These are phyloP conservation scores for Sebastes taczanowskii DNA, from an alignment of 2,797 vertebrate species.

Conservation along the genomic window DNA sequence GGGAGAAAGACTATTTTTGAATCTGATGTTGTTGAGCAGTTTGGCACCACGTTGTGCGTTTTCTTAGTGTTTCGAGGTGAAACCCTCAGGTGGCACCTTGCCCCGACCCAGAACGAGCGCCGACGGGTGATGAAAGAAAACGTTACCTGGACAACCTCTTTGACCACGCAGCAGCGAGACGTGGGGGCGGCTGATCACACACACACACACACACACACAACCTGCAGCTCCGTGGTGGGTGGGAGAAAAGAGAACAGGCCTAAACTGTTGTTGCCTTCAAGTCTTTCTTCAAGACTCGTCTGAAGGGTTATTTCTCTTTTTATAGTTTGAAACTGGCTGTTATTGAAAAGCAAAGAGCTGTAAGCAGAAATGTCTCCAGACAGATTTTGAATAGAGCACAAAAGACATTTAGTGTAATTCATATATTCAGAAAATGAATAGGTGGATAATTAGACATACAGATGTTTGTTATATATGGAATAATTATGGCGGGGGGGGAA, in stretches of 20 bases:
- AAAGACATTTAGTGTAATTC: background rate
- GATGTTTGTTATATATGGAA: constrained; percentile 48
- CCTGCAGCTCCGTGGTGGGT: constrained; percentile 3
- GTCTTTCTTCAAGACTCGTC: background rate
- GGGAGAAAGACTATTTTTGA: background rate
- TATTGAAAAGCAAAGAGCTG: background rate
- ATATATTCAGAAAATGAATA: background rate
- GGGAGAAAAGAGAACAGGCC: background rate
- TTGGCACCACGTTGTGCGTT: background rate
- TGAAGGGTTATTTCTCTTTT: background rate
- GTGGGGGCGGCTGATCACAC: constrained; percentile 31
- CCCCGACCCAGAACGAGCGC: constrained; percentile 34
- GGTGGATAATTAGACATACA: constrained; percentile 21
- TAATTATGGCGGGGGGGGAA: constrained; percentile 40
- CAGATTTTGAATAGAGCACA: background rate
- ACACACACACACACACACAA: constrained; percentile 15
- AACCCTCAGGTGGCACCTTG: constrained; percentile 20
- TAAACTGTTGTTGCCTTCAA: constrained; percentile 2
- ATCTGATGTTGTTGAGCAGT: background rate
- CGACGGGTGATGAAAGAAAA: constrained; percentile 46
- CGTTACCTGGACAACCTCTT: constrained; percentile 65
- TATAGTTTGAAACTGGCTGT: background rate
- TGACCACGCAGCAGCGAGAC: constrained; percentile 47
- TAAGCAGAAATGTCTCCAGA: background rate
- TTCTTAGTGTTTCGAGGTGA: constrained; percentile 10